A percentile compares a stretch with the other conserved stretches of the same genome.
These are phyloP conservation scores for Martes martes DNA, from an alignment of 2,113 vertebrate genomes.

Conservation along the genomic window DNA sequence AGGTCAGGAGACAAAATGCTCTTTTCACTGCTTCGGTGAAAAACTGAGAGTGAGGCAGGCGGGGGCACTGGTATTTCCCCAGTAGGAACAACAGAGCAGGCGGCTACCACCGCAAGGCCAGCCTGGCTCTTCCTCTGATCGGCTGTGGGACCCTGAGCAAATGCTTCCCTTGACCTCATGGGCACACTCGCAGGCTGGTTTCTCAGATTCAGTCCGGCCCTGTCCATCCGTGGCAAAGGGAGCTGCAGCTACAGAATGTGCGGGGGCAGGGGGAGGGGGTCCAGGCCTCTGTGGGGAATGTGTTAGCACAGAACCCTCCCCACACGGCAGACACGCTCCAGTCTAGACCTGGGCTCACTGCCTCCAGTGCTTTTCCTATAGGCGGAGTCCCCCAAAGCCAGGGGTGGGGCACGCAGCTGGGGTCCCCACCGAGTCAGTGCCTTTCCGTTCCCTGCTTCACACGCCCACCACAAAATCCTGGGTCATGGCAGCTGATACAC, in stretches of 20 bases:
- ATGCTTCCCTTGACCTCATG: not conserved
- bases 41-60: not conserved
- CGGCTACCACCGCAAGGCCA: not conserved
- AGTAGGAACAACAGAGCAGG: not conserved
- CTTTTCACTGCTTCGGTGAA: not conserved
- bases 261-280: not conserved
- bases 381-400: not conserved
- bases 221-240: not conserved
- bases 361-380: not conserved
- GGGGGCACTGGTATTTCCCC: not conserved
- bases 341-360: not conserved
- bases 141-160: not conserved
- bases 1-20: not conserved
- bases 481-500: fast-evolving
- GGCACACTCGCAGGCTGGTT: not conserved
- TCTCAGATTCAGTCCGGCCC: not conserved
- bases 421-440: not conserved
- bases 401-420: not conserved
- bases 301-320: not conserved
- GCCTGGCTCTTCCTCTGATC: not conserved
- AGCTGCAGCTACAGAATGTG: not conserved
- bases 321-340: not conserved
- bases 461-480: not conserved
- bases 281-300: fast-evolving
- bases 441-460: not conserved